These are phyloP conservation scores for Hanleya hanleyi DNA, from an alignment of 2,888 invertebrate species.

Conservation along the genomic window DNA sequence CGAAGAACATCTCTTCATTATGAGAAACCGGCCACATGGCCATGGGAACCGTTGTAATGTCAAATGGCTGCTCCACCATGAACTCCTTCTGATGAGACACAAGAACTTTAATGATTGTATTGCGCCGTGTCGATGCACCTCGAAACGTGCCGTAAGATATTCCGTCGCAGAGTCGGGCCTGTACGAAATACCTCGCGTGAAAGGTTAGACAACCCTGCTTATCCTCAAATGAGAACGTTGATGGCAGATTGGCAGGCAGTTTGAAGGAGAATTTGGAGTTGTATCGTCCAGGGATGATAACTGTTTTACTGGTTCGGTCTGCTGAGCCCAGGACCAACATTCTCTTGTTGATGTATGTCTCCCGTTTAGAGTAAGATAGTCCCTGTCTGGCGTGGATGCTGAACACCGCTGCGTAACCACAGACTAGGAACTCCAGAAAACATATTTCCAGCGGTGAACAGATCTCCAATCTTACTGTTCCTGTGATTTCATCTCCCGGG, in stretches of 20 bases:
- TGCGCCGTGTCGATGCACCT: conserved; percentile 33
- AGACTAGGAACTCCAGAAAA: conserved; percentile 61
- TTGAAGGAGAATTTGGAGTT: conserved; percentile 60
- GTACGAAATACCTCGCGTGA: conserved; percentile 56
- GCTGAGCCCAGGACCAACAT: conserved; percentile 59
- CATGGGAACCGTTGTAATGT: conserved; percentile 53
- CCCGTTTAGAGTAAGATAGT: conserved; percentile 42
- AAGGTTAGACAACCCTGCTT: conserved; percentile 50
- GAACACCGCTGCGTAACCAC: conserved; percentile 56
- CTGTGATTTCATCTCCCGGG: conserved; percentile 62
- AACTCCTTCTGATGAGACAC: conserved; percentile 51
- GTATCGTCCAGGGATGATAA: conserved; percentile 64
- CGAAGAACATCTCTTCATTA: conserved; percentile 54
- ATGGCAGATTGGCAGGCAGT: conserved; percentile 58
- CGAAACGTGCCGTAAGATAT: conserved; percentile 26
- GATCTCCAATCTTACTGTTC: conserved; percentile 60
- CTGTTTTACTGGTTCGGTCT: conserved; percentile 49
- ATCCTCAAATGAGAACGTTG: conserved; percentile 52
- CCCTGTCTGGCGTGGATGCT: conserved; percentile 43
- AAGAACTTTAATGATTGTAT: conserved; percentile 54
- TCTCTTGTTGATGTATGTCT: conserved; percentile 60
- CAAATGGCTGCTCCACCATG: conserved; percentile 51
- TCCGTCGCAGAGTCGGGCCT: conserved; percentile 64
- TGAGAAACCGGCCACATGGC: conserved; percentile 55
- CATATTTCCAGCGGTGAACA: conserved; percentile 53